Evolutionary conservation across 2,888 invertebrate species (phyloP), one percentile per base, ranked within the genome.

Genomic region (Coelinius sp.): DNA sequence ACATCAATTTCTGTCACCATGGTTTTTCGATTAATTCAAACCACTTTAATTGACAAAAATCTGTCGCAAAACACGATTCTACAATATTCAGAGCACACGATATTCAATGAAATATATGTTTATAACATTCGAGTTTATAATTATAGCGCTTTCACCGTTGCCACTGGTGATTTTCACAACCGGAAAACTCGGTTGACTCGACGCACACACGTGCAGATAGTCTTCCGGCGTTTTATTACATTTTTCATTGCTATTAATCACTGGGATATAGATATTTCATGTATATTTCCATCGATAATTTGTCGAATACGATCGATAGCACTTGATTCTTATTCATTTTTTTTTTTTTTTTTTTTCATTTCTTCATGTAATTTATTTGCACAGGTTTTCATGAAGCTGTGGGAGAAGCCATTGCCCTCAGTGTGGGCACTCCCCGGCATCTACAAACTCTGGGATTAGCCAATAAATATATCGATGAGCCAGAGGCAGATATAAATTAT

Each of bases 321-420:
- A 41, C 41, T 46, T 7, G 1, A 14, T 46, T 14, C n/a, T n/a
- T n/a, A n/a, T 17, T 20, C n/a, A 41, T 41, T 41, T 1, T 3
- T 31, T 10, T 8, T 1, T 52, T 24, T 20, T 52, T 8, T 24
- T 56, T 0, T 8, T 20, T 17, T 8, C 7, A 17, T 6, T 31
- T 5, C 6, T 17, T 20, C 31, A 17, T 6, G 8, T 12, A 12
- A 12, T 24, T 27, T n/a, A 10, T 74, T 44, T 78, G 84, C 82
- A 2, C 89, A 92, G 97, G 96, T 78, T 97, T 97, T 85, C 97
- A 97, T 85, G 97, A 97, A 88, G 97, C 97, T 0, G 91, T 97
- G 14, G 97, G 97, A 0, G 97, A 97, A 88, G 94, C 96, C 0
- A 92, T 97, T 25, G 94, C 95, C 0, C 89, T 97, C 0, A 96